Percentiles rank a stretch among this genome's conserved stretches.
Conservation (phyloP, 2,113 vertebrate species). For the Toxostoma redivivum region DNA sequence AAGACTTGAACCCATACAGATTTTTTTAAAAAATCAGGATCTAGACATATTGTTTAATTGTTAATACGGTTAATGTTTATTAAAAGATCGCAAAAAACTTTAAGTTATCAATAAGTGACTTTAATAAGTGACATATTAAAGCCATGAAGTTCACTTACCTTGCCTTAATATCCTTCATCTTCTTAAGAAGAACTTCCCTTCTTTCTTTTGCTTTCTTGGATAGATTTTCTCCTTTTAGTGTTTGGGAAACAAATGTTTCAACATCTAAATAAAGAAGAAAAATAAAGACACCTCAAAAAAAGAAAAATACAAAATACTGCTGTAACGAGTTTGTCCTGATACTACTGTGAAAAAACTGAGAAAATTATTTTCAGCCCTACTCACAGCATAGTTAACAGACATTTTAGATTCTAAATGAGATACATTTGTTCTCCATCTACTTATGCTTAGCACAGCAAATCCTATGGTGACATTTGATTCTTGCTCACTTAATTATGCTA, state of each 20-base stretch:
- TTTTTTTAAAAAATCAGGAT: background rate
- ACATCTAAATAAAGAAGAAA: constrained; percentile 79
- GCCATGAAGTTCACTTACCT: constrained; percentile 65
- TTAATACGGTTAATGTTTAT: background rate
- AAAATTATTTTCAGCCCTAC: constrained; percentile 55
- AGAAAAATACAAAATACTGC: constrained; percentile 26
- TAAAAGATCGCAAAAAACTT: constrained; percentile 9
- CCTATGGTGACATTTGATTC: constrained; percentile 62
- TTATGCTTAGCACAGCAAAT: constrained; percentile 74
- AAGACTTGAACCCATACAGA: background rate
- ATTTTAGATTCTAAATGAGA: constrained; percentile 66
- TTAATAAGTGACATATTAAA: background rate
- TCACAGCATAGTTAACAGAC: constrained; percentile 27
- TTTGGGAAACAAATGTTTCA: constrained; percentile 82
- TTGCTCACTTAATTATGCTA: constrained; percentile 54
- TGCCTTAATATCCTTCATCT: constrained; percentile 86
- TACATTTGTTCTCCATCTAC: constrained; percentile 63
- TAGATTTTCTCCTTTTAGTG: constrained; percentile 87
- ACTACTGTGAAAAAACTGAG: constrained; percentile 17
- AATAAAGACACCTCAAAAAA: constrained; percentile 36
- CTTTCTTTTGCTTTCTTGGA: constrained; percentile 93
- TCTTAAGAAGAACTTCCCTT: constrained; percentile 83
- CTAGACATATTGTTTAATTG: background rate
- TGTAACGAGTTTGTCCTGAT: constrained; percentile 32
- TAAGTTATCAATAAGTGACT: background rate